Evolutionary conservation across 1,140 invertebrate genomes (phyloP).

Genomic region (Apis dorsata): DNA sequence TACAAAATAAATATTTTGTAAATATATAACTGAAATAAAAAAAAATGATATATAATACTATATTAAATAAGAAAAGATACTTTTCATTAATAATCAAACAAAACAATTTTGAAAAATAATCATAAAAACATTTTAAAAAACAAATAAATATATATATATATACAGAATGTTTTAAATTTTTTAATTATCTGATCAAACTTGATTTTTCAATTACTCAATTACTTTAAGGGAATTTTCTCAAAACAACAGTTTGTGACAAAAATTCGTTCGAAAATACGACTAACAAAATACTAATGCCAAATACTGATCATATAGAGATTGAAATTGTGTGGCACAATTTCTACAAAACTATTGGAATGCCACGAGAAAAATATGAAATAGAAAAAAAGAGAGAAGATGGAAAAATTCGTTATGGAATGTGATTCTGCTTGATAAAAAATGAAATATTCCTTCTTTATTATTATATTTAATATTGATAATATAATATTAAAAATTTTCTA

Average conservation of each 20-base stretch:
- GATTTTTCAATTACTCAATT: too few species aligned
- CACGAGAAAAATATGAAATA: conserved; percentile 1
- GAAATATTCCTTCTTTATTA: conserved; percentile 38
- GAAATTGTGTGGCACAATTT: conserved; percentile 32
- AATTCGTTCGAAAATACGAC: conserved; percentile 73
- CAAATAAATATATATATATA: too few species aligned
- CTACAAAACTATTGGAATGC: conserved; percentile 68
- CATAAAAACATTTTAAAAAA: too few species aligned
- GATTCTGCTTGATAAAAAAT: conserved; percentile 55
- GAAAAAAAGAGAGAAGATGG: conserved; percentile 35
- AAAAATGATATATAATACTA: neutral
- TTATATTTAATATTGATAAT: neutral
- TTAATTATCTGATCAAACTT: too few species aligned
- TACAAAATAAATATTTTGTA: too few species aligned
- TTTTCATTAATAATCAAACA: too few species aligned
- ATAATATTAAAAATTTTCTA: neutral
- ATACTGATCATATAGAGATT: conserved; percentile 47
- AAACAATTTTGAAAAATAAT: too few species aligned
- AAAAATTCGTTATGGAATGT: conserved; percentile 57
- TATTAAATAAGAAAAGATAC: neutral
- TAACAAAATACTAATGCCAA: conserved; percentile 71
- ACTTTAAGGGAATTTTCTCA: neutral
- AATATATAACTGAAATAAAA: neutral
- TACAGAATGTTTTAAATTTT: too few species aligned
- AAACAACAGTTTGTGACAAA: conserved; percentile 37